Evolutionary conservation across 2,797 vertebrate species (phyloP), one percentile per base, ranked within the genome.

Genomic region (Chaunax sp.): DNA sequence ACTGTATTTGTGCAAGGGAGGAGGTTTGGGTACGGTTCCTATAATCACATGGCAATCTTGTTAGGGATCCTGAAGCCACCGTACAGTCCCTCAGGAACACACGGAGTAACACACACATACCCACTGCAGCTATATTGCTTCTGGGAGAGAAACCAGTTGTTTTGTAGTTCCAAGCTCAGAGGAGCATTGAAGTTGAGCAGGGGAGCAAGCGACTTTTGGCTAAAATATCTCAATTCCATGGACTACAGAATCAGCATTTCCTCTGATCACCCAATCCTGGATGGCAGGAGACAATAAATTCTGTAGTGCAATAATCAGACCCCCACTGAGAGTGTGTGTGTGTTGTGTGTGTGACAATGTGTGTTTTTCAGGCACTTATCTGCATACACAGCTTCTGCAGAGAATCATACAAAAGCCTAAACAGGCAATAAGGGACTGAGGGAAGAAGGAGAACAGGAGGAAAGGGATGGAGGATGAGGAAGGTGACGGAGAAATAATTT

Each of bases 1-100:
- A 40, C 70, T 45, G 56, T 30, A 52, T 76, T 71, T 79, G 72
- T 57, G 53, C 16, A 30, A 61, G 56, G 52, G 40, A 58, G 40
- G 12, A 15, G 44, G 37, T 13, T 14, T 9, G 3, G 53, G 72
- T 14, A 72, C 45, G 57, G 69, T 75, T 71, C 55, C 82, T 85
- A 87, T 86, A 89, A 89, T 89, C 85, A 82, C 81, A 82, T 55
- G 50, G 79, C 84, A 91, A 90, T 89, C 77, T 51, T 6, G 74
- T 90, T 89, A 89, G 83, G 57, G 77, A 88, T 89, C 81, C 75
- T 84, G 20, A 57, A 82, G 76, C 82, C 80, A 76, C 73, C 61
- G 59, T 51, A 66, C 75, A 67, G 67, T 71, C 77, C 73, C 77
- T 77, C 81, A 88, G 80, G 77, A 76, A 80, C 64, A 75, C 33